Conservation (phyloP, 2,113 vertebrate species). For the Apteryx mantelli region DNA sequence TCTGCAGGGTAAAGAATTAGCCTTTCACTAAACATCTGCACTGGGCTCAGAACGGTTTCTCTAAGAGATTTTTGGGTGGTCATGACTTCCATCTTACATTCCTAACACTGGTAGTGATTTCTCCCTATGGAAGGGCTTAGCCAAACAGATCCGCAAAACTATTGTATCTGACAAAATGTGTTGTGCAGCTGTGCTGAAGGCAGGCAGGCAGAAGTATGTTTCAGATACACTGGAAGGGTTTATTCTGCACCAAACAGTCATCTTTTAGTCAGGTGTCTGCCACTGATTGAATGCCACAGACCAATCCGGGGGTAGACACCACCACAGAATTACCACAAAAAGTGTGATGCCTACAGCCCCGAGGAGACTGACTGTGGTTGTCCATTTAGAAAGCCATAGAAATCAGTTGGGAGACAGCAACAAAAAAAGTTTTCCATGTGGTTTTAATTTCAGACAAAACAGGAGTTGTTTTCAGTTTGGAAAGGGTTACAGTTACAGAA, state of each 20-base stretch:
- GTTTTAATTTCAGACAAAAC: background rate
- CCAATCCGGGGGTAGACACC: accelerated
- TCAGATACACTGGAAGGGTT: background rate
- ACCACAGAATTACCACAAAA: accelerated
- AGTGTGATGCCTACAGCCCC: background rate
- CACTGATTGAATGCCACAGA: background rate
- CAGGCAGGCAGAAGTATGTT: background rate
- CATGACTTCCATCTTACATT: background rate
- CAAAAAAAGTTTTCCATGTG: background rate
- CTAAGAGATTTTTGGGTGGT: background rate
- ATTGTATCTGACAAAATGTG: background rate
- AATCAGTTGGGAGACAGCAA: background rate
- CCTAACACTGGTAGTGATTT: background rate
- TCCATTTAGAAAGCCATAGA: background rate
- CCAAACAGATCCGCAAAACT: background rate
- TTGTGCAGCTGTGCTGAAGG: background rate
- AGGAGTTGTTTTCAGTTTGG: background rate
- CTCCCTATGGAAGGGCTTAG: background rate
- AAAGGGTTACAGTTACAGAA: background rate
- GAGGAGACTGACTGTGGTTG: accelerated
- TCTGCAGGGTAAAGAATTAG: background rate
- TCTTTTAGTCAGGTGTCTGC: background rate
- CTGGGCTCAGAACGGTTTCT: background rate
- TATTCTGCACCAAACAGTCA: background rate
- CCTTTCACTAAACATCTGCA: background rate